These are phyloP conservation scores for Florisuga fusca DNA, from an alignment of 2,797 vertebrate species.

Conservation along the genomic window DNA sequence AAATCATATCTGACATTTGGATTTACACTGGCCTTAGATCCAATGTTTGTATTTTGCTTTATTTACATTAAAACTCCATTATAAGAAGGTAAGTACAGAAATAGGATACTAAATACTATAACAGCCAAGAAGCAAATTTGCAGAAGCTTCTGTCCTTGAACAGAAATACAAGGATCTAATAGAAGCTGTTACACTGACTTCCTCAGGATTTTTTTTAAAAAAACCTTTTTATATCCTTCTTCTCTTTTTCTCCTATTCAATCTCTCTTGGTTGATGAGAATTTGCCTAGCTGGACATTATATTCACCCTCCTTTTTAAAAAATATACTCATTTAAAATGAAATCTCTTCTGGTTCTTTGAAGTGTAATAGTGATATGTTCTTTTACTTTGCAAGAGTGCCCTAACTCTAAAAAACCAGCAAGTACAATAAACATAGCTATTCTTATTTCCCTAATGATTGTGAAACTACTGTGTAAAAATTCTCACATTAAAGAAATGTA, in stretches of 20 bases:
- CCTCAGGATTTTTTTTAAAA: background rate
- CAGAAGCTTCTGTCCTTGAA: background rate
- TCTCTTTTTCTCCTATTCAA: background rate
- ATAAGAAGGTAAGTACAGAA: background rate
- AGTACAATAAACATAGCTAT: background rate
- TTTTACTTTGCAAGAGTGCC: background rate
- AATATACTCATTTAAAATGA: background rate
- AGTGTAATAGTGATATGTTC: fast-evolving
- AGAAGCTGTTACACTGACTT: background rate
- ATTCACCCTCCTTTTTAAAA: background rate
- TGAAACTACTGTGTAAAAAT: background rate
- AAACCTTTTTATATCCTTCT: background rate
- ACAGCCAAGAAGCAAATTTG: background rate
- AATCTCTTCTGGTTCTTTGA: background rate
- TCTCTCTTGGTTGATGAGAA: background rate
- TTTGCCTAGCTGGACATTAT: background rate
- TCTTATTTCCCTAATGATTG: background rate
- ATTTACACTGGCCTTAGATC: background rate
- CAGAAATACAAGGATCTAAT: background rate
- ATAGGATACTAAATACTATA: background rate
- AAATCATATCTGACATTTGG: background rate
- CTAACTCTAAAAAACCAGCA: background rate
- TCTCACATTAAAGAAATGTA: background rate
- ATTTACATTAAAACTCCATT: background rate
- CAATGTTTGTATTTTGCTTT: background rate